Evolutionary conservation across 2,888 invertebrate genomes (phyloP).

Genomic region (Anticlea derivata): DNA sequence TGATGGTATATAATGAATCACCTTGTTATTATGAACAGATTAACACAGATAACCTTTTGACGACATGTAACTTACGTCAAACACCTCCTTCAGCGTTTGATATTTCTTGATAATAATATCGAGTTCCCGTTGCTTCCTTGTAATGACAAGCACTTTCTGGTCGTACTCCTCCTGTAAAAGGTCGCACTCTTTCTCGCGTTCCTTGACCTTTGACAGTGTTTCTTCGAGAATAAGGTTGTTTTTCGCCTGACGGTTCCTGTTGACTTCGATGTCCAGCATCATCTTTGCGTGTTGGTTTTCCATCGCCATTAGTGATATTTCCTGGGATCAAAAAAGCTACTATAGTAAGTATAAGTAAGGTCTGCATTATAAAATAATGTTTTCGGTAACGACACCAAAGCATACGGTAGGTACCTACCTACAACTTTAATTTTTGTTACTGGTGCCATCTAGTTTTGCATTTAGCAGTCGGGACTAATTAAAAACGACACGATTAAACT

Average conservation of each 20-base stretch:
- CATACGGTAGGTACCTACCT: too few species aligned
- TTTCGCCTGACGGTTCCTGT: slow-evolving; percentile 64
- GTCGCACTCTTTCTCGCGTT: slow-evolving; percentile 65
- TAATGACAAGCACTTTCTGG: slow-evolving; percentile 54
- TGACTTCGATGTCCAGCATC: slow-evolving; percentile 84
- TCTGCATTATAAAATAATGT: too few species aligned
- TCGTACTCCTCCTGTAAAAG: slow-evolving; percentile 61
- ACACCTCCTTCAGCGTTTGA: slow-evolving; percentile 59
- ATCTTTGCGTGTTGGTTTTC: slow-evolving; percentile 85
- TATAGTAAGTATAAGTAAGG: too few species aligned
- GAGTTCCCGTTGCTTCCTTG: slow-evolving; percentile 68
- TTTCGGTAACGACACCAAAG: too few species aligned
- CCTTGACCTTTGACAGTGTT: slow-evolving; percentile 51
- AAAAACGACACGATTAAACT: too few species aligned
- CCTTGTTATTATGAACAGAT: too few species aligned
- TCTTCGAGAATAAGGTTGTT: slow-evolving; percentile 63
- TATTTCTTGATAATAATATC: slow-evolving; percentile 68
- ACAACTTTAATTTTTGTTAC: background rate
- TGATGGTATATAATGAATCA: too few species aligned
- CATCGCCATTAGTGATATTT: slow-evolving; percentile 77
- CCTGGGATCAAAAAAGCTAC: slow-evolving; percentile 55
- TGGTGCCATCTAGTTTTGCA: background rate
- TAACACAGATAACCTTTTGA: too few species aligned
- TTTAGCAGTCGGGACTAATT: too few species aligned
- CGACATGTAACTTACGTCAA: slow-evolving; percentile 63